phyloP scores from a whole-genome alignment of 2,797 vertebrate genomes.

The Scolopax rusticola region DNA sequence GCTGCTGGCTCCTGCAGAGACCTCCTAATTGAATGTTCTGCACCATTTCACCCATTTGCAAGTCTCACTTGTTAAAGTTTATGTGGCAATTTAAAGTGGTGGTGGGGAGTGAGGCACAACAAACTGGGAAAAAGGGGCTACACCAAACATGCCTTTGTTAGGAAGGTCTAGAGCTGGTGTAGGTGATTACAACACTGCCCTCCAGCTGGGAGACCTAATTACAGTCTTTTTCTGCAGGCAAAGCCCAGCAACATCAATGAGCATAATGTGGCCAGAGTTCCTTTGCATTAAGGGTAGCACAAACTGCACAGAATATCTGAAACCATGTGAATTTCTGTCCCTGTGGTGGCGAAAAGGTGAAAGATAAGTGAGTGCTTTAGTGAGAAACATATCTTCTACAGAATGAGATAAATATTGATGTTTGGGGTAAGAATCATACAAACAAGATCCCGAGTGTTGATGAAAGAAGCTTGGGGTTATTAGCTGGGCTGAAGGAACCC shows the following conservation, averaged over 20 bases:
- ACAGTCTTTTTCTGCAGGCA: background rate
- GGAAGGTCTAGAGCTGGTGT: background rate
- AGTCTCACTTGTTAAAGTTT: background rate
- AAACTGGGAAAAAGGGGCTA: background rate
- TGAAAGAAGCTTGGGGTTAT: background rate
- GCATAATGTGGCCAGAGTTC: background rate
- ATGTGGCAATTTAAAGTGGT: background rate
- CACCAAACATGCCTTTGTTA: background rate
- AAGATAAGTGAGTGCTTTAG: background rate
- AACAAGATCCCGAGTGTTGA: background rate
- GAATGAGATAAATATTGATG: background rate
- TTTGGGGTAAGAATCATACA: background rate
- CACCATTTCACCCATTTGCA: slow-evolving; percentile 8
- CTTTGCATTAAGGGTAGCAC: rapidly evolving
- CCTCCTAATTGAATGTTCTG: slow-evolving; percentile 29
- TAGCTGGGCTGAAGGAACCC: background rate
- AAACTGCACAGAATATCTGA: background rate
- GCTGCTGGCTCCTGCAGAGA: background rate
- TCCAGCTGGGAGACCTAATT: background rate
- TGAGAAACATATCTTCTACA: background rate
- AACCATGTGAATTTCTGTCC: background rate
- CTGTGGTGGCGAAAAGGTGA: background rate
- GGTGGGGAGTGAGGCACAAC: background rate
- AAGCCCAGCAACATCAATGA: rapidly evolving
- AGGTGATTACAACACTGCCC: no score